Base-by-base conservation (phyloP, 2,888 invertebrate species). In the Arenicola marina region DNA sequence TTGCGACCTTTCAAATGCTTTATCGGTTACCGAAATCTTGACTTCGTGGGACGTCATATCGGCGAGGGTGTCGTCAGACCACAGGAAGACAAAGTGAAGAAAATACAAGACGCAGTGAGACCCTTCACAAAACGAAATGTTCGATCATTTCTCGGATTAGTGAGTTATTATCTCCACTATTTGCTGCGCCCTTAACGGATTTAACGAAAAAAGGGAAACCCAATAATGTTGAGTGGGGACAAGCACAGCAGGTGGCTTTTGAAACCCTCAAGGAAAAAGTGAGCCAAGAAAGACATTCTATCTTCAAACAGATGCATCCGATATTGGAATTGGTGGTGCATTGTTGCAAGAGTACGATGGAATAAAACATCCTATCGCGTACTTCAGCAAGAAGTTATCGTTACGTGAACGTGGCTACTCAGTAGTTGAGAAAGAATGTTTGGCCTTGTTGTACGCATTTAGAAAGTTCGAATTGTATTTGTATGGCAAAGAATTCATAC, bases 301-400 rank as follows among this genome's bases (percentile, higher is more conserved):
- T n/a, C 11, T 69, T 28, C 45, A 59, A 43, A 67, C 63, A 4
- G 71, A 71, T 67, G 70, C 70, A 18, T 65, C 65, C 2, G 63
- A 66, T 32, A 26, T 34, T 21, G 71, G 61, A 15, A 26, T 71
- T 18, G 68, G 66, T 1, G 66, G 65, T 4, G 61, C 68, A 29
- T 55, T 71, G 15, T 18, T 71, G 45, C 70, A 71, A 54, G 64
- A 67, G n/a, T 56, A 63, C 24, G 62, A 65, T 51, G 69, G 61
- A 2, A 21, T 46, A 24, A 38, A 45, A 32, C 45, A 56, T 24
- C 68, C 71, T 24, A 65, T 72, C 11, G 60, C 62, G 7, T 72
- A 63, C 46, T 67, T 61, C n/a, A 71, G 71, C 44, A 59, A 51
- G 33, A 73, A 71, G 54, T 43, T 73, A n/a, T n/a, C n/a, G n/a